These are phyloP conservation scores for Ia io DNA, from an alignment of 2,113 vertebrate genomes.

Conservation along the genomic window DNA sequence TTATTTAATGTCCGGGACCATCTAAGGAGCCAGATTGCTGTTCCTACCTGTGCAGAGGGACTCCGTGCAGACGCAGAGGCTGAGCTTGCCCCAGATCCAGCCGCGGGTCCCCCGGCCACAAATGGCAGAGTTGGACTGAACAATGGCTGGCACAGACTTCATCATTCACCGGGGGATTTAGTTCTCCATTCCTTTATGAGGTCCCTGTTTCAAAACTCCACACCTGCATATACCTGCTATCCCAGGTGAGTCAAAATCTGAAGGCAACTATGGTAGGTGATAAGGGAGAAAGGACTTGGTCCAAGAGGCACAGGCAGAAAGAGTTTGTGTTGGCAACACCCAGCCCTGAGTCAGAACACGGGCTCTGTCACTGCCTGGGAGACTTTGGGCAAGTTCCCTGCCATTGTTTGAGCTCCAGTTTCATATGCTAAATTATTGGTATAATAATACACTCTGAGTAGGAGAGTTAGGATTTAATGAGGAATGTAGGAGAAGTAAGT, in stretches of 20 bases:
- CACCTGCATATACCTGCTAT: not conserved
- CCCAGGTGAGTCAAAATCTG: not conserved
- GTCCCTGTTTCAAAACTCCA: not conserved
- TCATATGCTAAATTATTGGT: constrained; percentile 60
- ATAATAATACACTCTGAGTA: not conserved
- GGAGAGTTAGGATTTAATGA: constrained; percentile 46
- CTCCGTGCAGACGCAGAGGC: not conserved
- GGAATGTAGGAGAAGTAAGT: constrained; percentile 12
- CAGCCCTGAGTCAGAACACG: not conserved
- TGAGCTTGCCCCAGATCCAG: not conserved
- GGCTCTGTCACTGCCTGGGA: not conserved
- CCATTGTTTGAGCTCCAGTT: not conserved
- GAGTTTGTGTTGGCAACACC: not conserved
- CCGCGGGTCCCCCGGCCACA: rapidly evolving
- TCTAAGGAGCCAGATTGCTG: not conserved
- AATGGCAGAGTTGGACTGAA: not conserved
- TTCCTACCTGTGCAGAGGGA: too few species aligned
- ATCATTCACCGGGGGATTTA: rapidly evolving
- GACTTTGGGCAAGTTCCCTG: not conserved
- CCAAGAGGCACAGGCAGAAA: not conserved
- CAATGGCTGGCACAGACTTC: rapidly evolving
- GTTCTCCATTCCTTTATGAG: not conserved
- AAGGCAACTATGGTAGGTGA: too few species aligned
- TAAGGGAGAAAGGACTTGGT: not conserved
- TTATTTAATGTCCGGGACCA: not conserved